Evolutionary conservation across 2,888 invertebrate genomes (phyloP).

Genomic region (Melikaiella ostensackeni): DNA sequence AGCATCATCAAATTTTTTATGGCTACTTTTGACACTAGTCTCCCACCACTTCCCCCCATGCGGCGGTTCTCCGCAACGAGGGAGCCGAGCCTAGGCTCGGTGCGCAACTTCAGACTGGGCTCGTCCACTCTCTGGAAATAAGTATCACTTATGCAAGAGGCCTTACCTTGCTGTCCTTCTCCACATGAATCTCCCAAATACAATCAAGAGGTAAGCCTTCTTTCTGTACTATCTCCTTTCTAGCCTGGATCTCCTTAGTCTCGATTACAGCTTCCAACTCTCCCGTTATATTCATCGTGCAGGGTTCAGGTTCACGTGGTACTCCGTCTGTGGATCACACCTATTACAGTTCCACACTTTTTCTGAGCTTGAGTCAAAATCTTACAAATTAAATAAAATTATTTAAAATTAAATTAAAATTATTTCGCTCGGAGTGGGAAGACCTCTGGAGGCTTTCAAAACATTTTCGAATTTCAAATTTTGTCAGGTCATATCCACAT

Average conservation of each 20-base stretch:
- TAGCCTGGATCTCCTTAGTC: slow-evolving; percentile 80
- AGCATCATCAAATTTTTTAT: no score
- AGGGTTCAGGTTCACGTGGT: slow-evolving; percentile 80
- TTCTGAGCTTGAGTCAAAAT: slow-evolving; percentile 9
- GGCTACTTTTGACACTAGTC: no score
- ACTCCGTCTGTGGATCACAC: slow-evolving; percentile 72
- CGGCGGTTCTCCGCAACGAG: no score
- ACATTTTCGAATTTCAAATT: no score
- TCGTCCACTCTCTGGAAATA: no score
- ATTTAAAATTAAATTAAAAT: no score
- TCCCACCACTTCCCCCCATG: no score
- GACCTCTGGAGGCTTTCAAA: no score
- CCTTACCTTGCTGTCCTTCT: slow-evolving; percentile 82
- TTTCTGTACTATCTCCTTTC: slow-evolving; percentile 78
- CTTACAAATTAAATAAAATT: neutral
- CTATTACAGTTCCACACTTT: slow-evolving; percentile 61
- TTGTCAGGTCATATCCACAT: no score
- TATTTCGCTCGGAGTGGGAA: no score
- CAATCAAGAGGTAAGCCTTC: slow-evolving; percentile 84
- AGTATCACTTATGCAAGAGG: slow-evolving; percentile 42
- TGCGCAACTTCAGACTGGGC: no score
- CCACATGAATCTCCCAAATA: slow-evolving; percentile 85
- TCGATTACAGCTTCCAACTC: slow-evolving; percentile 79
- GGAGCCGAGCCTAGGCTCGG: no score
- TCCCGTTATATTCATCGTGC: slow-evolving; percentile 79